These are phyloP conservation scores for Mizuhopecten yessoensis DNA, from an alignment of 1,140 invertebrate genomes.

Conservation along the genomic window DNA sequence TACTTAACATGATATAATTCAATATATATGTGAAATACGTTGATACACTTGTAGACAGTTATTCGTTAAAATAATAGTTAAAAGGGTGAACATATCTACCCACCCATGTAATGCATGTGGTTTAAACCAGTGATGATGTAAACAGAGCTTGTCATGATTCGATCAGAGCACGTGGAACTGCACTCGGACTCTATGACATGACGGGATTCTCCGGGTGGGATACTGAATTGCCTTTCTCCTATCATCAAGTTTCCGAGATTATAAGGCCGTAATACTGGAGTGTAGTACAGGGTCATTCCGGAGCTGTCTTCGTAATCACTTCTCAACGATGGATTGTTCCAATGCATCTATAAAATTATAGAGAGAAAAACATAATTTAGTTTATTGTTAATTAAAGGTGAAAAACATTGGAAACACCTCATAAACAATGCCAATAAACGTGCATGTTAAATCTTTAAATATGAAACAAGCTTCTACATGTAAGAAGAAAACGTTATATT, in stretches of 20 bases:
- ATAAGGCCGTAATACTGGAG: slow-evolving; percentile 64
- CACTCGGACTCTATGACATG: slow-evolving; percentile 48
- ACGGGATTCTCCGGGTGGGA: slow-evolving; percentile 56
- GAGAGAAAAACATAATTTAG: too few relatives aligned
- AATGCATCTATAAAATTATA: slow-evolving; percentile 71
- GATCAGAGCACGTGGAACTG: slow-evolving; percentile 58
- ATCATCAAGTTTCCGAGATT: slow-evolving; percentile 67
- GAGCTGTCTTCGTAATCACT: slow-evolving; percentile 65
- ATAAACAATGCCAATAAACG: too few relatives aligned
- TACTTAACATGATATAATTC: too few relatives aligned
- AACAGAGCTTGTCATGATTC: slow-evolving; percentile 61
- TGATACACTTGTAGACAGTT: too few relatives aligned
- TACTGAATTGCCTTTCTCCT: slow-evolving; percentile 64
- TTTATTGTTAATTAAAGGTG: too few relatives aligned
- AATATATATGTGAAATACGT: too few relatives aligned
- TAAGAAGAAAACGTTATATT: too few relatives aligned
- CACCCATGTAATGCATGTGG: slow-evolving; percentile 73
- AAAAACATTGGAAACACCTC: too few relatives aligned
- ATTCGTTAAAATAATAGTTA: background rate
- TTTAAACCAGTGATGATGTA: slow-evolving; percentile 60
- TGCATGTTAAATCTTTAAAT: too few relatives aligned
- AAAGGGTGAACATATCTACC: background rate
- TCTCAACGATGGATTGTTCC: slow-evolving; percentile 66
- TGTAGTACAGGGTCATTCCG: slow-evolving; percentile 68
- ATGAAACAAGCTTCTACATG: too few relatives aligned